Evolutionary conservation across 2,797 vertebrate species (phyloP).

Genomic region (Channa striata): DNA sequence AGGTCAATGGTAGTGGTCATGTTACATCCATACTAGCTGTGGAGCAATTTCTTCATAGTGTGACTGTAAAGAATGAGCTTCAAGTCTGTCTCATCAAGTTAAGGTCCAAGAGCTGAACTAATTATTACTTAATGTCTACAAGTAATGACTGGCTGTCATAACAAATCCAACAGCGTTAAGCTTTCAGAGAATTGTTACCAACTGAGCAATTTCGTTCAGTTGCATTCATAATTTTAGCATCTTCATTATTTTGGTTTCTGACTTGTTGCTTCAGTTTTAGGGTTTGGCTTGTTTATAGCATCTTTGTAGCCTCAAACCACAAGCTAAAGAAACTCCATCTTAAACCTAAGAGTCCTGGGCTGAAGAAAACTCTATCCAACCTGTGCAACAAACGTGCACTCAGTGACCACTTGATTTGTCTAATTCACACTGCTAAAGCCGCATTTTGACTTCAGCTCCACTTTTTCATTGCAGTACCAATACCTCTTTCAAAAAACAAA

Average conservation of each 20-base stretch:
- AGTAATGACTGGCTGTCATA: neutral
- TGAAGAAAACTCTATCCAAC: neutral
- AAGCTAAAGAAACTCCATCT: neutral
- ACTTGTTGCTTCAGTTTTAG: neutral
- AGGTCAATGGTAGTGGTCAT: conserved; percentile 1
- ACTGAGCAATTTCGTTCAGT: neutral
- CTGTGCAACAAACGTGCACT: neutral
- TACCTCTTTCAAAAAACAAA: conserved; percentile 7
- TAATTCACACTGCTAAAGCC: neutral
- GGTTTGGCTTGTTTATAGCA: neutral
- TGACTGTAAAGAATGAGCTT: neutral
- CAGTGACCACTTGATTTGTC: neutral
- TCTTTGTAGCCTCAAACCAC: neutral
- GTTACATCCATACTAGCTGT: neutral
- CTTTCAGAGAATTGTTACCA: neutral
- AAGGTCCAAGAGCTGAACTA: no score
- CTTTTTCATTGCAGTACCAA: no score
- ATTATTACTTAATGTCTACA: neutral
- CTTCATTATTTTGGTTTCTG: no score
- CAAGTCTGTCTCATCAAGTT: neutral
- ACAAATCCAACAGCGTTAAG: neutral
- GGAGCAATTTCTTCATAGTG: neutral
- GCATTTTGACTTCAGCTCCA: no score
- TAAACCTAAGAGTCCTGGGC: neutral
- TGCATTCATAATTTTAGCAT: neutral